phyloP scores from a whole-genome alignment of 2,797 vertebrate genomes.

The Zenarchopterus dispar region DNA sequence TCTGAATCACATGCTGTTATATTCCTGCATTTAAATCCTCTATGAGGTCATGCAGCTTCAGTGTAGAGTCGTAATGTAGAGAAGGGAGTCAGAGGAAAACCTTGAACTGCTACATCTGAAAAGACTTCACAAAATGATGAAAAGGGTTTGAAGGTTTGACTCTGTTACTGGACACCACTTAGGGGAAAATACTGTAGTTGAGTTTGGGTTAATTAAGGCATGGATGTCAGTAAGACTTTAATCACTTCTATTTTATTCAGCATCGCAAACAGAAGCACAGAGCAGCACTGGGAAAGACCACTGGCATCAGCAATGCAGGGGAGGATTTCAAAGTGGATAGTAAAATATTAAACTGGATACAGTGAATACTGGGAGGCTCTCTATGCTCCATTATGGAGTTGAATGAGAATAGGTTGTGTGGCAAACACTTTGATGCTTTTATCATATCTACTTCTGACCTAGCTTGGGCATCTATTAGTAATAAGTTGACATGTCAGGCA shows the following conservation, averaged over 20 bases:
- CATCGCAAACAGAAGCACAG: neutral
- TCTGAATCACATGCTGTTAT: constrained; percentile 5
- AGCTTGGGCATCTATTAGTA: constrained; percentile 37
- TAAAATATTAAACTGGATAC: constrained; percentile 64
- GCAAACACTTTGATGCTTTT: constrained; percentile 30
- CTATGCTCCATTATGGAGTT: constrained; percentile 59
- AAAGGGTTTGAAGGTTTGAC: neutral
- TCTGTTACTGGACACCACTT: constrained; percentile 4
- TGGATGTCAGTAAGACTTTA: constrained; percentile 16
- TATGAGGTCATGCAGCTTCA: neutral
- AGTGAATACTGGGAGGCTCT: constrained; percentile 40
- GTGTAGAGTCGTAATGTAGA: constrained; percentile 5
- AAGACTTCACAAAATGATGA: constrained; percentile 17
- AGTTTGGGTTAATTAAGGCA: constrained; percentile 42
- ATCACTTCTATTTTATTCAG: constrained; percentile 21
- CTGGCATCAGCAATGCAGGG: constrained; percentile 20
- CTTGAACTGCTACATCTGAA: constrained; percentile 24
- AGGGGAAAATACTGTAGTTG: neutral
- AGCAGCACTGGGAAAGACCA: neutral
- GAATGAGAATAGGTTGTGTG: constrained; percentile 22
- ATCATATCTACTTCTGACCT: constrained; percentile 18
- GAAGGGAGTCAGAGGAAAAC: constrained; percentile 16
- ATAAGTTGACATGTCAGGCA: constrained; percentile 21
- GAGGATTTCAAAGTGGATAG: constrained; percentile 6
- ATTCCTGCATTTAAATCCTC: constrained; percentile 13